Conservation (phyloP, 2,797 vertebrate genomes). For the Pangasius djambal region DNA sequence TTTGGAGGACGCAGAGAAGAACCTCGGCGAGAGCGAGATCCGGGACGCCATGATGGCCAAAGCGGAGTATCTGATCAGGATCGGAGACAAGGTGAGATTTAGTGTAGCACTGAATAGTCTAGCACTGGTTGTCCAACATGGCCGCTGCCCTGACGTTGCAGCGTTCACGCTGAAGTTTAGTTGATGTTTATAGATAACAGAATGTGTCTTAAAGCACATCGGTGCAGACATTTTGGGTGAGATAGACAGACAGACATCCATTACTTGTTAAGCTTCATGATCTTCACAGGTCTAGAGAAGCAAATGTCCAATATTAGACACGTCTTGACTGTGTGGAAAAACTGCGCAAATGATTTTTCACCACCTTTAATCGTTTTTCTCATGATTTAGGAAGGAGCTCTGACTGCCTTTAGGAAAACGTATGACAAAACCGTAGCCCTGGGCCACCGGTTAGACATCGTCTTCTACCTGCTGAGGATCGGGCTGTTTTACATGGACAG, state of each 20-base stretch:
- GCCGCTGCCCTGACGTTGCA: not conserved
- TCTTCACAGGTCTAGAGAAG: not conserved
- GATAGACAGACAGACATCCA: not conserved
- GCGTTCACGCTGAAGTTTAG: not conserved
- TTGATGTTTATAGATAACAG: not conserved
- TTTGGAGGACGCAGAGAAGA: slow-evolving; percentile 95
- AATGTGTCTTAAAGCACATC: not conserved
- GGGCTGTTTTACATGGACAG: slow-evolving; percentile 99
- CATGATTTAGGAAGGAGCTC: slow-evolving; percentile 85
- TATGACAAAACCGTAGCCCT: slow-evolving; percentile 97
- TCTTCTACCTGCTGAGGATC: slow-evolving; percentile 95
- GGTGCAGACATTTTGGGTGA: no score
- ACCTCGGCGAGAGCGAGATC: slow-evolving; percentile 94
- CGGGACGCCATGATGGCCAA: slow-evolving; percentile 97
- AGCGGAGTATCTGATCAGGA: slow-evolving; percentile 94
- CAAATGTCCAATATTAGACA: not conserved
- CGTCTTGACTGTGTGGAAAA: not conserved
- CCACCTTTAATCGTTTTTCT: not conserved
- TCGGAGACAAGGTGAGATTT: slow-evolving; percentile 89
- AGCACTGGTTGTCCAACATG: not conserved
- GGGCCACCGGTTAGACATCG: slow-evolving; percentile 93
- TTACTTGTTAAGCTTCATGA: not conserved
- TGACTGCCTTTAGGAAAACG: slow-evolving; percentile 95
- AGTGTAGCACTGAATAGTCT: not conserved
- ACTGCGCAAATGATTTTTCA: not conserved